Evolutionary conservation across 2,797 vertebrate genomes (phyloP).

Genomic region (Karalla daura): DNA sequence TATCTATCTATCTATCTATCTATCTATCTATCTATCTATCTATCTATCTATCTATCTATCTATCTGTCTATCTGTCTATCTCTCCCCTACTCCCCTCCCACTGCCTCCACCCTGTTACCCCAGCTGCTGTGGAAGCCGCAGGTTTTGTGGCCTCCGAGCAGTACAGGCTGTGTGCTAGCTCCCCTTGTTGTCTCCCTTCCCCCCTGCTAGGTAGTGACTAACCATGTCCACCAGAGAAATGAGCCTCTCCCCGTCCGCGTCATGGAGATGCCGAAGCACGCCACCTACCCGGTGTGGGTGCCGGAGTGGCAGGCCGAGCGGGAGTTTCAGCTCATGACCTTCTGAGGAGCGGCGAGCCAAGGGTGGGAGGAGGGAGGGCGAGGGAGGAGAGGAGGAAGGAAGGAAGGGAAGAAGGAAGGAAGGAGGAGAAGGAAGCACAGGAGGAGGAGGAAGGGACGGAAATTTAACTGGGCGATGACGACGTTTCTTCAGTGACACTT

Average conservation of each 20-base stretch:
- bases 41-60: too few relatives aligned
- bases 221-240: slow-evolving; percentile 87
- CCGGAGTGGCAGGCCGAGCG: slow-evolving; percentile 88
- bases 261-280: slow-evolving; percentile 88
- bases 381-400: slow-evolving; percentile 35
- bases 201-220: slow-evolving; percentile 90
- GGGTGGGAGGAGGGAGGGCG: slow-evolving; percentile 69
- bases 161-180: slow-evolving; percentile 85
- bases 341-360: slow-evolving; percentile 83
- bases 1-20: too few relatives aligned
- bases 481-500: slow-evolving; percentile 76
- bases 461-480: slow-evolving; percentile 53
- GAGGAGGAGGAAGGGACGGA: slow-evolving; percentile 35
- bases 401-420: slow-evolving; percentile 18
- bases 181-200: slow-evolving; percentile 88
- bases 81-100: slow-evolving; percentile 33
- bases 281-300: slow-evolving; percentile 90
- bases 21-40: too few relatives aligned
- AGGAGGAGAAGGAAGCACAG: slow-evolving; percentile 16
- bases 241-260: slow-evolving; percentile 84
- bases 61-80: too few relatives aligned
- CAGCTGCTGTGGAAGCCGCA: slow-evolving; percentile 75
- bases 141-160: slow-evolving; percentile 75
- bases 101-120: slow-evolving; percentile 57
- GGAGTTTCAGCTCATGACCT: slow-evolving; percentile 91